Conservation (phyloP, 1,140 invertebrate species). For the Pseudachorutes palmiensis region DNA sequence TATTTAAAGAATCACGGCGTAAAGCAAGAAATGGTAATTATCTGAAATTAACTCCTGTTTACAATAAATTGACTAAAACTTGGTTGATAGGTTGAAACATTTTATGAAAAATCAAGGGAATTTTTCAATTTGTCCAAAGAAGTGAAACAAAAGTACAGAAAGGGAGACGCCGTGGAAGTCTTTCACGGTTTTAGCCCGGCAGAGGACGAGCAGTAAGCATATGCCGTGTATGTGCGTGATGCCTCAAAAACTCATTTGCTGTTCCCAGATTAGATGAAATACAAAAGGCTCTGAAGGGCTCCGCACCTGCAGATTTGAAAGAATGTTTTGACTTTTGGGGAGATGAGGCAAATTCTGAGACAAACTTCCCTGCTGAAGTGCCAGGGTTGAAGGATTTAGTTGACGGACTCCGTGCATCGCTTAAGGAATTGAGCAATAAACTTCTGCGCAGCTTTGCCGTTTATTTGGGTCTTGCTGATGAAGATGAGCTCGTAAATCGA, state of each 20-base stretch:
- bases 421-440: slow-evolving; percentile 15
- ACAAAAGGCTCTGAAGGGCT: background rate
- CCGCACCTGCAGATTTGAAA: background rate
- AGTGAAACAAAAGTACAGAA: background rate
- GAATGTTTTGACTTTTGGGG: slow-evolving; percentile 13
- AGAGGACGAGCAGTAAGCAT: background rate
- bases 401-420: slow-evolving; percentile 12
- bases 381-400: slow-evolving; percentile 23
- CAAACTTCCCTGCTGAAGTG: slow-evolving; percentile 17
- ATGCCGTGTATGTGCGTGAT: background rate
- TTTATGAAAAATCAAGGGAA: background rate
- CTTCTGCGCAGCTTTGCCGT: slow-evolving; percentile 12
- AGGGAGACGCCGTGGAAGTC: background rate
- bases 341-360: background rate
- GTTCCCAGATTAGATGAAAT: background rate
- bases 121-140: background rate
- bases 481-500: slow-evolving; percentile 21
- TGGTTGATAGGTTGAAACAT: background rate
- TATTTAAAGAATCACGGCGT: background rate
- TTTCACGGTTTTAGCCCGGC: background rate
- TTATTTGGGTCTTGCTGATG: slow-evolving; percentile 16
- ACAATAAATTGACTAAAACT: background rate
- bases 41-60: no score
- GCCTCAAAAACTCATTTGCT: background rate
- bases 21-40: background rate